Percentiles rank a stretch among this genome's conserved stretches.
Conservation (phyloP, 2,888 invertebrate species). For the Tuberolachnus salignus region DNA sequence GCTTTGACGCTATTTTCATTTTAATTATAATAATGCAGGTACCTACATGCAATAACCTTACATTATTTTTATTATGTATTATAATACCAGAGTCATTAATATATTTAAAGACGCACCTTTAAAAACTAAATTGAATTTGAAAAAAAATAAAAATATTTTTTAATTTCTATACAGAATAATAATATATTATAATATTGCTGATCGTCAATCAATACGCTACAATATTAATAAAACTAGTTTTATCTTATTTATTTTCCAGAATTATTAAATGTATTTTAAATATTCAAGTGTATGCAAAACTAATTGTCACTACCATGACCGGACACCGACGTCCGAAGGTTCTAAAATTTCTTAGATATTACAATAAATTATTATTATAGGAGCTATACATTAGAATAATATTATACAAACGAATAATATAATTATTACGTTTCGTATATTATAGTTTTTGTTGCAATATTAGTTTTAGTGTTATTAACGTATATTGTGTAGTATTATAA, state of each 20-base stretch:
- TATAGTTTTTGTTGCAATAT: too few relatives aligned
- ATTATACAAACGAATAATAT: too few relatives aligned
- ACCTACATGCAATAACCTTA: background rate
- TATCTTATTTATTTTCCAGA: background rate
- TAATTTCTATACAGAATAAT: background rate
- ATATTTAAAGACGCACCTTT: conserved; percentile 10
- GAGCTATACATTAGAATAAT: conserved; percentile 6
- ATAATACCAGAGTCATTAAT: background rate
- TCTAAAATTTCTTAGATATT: background rate
- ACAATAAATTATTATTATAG: background rate
- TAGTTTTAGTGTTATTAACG: too few relatives aligned
- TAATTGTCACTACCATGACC: background rate
- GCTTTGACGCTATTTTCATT: conserved; percentile 11
- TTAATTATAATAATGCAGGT: background rate
- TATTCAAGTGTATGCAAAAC: background rate
- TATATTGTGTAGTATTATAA: too few relatives aligned
- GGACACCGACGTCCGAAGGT: background rate
- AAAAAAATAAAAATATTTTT: background rate
- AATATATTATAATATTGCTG: background rate
- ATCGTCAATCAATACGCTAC: background rate
- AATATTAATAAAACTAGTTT: background rate
- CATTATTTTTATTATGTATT: background rate
- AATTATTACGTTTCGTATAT: too few relatives aligned
- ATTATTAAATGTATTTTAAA: background rate
- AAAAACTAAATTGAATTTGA: background rate